phyloP scores from a whole-genome alignment of 2,113 vertebrate species.

The Dryoscopus gambensis region DNA sequence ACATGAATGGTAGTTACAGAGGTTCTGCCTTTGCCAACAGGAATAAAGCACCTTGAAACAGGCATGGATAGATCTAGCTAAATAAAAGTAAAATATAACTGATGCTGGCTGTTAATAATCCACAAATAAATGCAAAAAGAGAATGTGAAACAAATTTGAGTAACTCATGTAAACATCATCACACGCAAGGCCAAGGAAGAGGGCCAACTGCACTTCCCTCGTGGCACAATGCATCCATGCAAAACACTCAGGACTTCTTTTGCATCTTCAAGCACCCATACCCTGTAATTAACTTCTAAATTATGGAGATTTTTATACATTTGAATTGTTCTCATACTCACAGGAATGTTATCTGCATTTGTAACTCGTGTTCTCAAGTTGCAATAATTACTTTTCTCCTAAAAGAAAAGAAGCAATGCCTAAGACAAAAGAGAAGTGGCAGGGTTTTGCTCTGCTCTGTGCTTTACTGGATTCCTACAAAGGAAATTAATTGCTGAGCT shows the following conservation, averaged over 20 bases:
- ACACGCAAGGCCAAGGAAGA: not conserved
- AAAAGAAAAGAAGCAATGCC: not conserved
- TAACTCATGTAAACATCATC: not conserved
- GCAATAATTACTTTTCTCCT: not conserved
- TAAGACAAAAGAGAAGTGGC: conserved; percentile 29
- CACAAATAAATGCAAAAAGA: not conserved
- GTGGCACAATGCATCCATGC: not conserved
- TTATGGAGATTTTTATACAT: not conserved
- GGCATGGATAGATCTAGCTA: conserved; percentile 11
- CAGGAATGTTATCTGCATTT: not conserved
- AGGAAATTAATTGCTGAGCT: not conserved
- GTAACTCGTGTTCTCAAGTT: not conserved
- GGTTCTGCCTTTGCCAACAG: conserved; percentile 57
- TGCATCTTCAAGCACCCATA: not conserved
- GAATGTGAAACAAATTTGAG: not conserved
- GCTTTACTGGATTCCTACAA: not conserved
- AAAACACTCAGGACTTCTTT: not conserved
- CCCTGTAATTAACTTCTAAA: conserved; percentile 1
- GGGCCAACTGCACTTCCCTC: not conserved
- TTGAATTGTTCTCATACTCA: not conserved
- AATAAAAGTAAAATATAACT: not conserved
- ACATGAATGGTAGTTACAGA: conserved; percentile 7
- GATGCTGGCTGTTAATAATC: not conserved
- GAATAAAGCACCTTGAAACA: conserved; percentile 63
- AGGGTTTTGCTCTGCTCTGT: not conserved